phyloP scores from a whole-genome alignment of 2,888 invertebrate species.

The Congeria kusceri region DNA sequence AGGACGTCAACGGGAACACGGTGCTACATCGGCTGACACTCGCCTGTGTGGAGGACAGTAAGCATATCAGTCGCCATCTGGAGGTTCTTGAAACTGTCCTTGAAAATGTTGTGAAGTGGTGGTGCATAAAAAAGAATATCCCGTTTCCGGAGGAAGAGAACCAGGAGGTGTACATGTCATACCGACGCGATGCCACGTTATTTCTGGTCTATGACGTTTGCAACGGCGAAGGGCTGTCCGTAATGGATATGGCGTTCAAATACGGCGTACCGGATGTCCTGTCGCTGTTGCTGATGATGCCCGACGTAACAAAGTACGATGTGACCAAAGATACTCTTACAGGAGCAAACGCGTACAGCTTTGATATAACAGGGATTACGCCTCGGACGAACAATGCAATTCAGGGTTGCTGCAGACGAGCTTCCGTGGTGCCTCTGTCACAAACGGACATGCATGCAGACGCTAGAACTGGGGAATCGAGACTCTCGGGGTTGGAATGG shows the following conservation, averaged over 20 bases:
- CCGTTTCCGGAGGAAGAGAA: conserved; percentile 74
- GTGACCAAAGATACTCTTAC: conserved; percentile 22
- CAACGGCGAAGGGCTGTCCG: conserved; percentile 76
- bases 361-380: conserved; percentile 80
- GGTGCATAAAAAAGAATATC: conserved; percentile 74
- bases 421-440: conserved; percentile 27
- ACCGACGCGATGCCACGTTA: conserved; percentile 69
- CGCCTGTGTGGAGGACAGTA: conserved; percentile 63
- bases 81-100: conserved; percentile 70
- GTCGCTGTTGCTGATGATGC: conserved; percentile 73
- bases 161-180: conserved; percentile 45
- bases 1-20: conserved; percentile 78
- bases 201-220: conserved; percentile 70
- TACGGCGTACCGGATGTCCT: conserved; percentile 76
- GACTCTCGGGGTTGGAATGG: conserved; percentile 78
- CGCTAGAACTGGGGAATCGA: conserved; percentile 2
- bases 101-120: conserved; percentile 76
- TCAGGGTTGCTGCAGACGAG: conserved; percentile 37
- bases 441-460: conserved; percentile 21
- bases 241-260: conserved; percentile 76
- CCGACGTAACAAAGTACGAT: conserved; percentile 74
- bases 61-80: conserved; percentile 54
- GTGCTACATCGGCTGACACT: conserved; percentile 77
- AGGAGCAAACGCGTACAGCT: conserved; percentile 36
- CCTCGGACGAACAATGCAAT: conserved; percentile 69